A percentile compares a stretch with the other conserved stretches of the same genome.
phyloP scores from a whole-genome alignment of 2,888 invertebrate genomes.

The Lamellibrachia columna region DNA sequence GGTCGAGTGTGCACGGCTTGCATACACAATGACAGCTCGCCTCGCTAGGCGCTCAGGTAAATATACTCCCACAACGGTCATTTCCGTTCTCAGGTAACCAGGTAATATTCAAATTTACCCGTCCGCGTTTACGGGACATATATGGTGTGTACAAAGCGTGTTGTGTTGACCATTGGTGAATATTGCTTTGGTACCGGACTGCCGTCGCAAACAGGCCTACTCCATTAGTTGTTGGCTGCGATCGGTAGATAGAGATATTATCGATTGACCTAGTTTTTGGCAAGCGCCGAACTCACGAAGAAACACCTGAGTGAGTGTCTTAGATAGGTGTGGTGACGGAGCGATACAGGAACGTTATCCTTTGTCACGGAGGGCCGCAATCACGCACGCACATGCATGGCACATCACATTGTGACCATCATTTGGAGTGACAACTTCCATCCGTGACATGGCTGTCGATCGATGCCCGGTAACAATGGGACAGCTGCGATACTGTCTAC shows the following conservation, averaged over 20 bases:
- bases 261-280: not conserved
- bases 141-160: not conserved
- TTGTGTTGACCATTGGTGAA: not conserved
- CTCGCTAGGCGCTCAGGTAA: not conserved
- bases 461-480: not conserved
- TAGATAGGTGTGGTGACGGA: not conserved
- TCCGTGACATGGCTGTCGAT: not conserved
- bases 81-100: not conserved
- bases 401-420: not conserved
- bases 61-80: not conserved
- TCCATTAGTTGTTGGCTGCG: not conserved
- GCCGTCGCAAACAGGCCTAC: not conserved
- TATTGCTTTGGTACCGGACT: not conserved
- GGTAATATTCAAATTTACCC: not conserved
- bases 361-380: not conserved
- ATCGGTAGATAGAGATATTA: constrained; percentile 3
- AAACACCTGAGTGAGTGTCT: not conserved
- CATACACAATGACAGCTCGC: constrained; percentile 9
- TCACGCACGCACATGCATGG: not conserved
- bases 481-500: not conserved
- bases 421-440: not conserved
- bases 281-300: not conserved
- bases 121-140: not conserved
- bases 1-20: not conserved
- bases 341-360: not conserved